Evolutionary conservation across 2,888 invertebrate species (phyloP).

Genomic region (Gnatocerus cornutus): DNA sequence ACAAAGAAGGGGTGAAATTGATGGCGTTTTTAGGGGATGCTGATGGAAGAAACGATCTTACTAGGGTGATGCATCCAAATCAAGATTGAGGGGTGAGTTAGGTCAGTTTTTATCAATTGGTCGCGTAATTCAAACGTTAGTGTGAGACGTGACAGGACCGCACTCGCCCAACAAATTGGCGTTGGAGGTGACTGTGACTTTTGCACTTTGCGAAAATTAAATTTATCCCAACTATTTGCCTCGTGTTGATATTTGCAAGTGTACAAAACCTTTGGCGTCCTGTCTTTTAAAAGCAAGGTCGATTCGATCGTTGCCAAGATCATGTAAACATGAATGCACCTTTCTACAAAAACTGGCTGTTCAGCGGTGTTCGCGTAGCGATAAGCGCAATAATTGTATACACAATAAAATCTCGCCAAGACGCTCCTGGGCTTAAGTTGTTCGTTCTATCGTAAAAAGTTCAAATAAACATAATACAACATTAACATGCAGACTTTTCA

Average conservation of each 20-base stretch:
- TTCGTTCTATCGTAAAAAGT: slow-evolving; percentile 23
- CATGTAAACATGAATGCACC: slow-evolving; percentile 9
- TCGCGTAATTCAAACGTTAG: no score
- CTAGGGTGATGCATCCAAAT: no score
- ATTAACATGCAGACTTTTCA: slow-evolving; percentile 28
- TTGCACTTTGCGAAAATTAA: no score
- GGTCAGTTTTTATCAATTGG: no score
- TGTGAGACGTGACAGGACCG: no score
- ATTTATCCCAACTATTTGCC: no score
- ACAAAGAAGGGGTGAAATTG: not conserved
- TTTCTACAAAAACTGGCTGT: not conserved
- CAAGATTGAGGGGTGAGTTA: no score
- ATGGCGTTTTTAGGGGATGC: not conserved
- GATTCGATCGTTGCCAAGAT: slow-evolving; percentile 1
- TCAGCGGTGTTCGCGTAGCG: not conserved
- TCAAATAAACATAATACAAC: slow-evolving; percentile 33
- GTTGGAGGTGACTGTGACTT: no score
- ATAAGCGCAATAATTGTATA: slow-evolving; percentile 11
- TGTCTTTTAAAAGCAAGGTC: not conserved
- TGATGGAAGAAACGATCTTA: no score
- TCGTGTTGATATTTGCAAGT: no score
- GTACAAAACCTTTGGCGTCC: not conserved
- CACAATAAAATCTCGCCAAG: slow-evolving; percentile 17
- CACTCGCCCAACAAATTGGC: no score
- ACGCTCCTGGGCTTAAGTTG: slow-evolving; percentile 35